A percentile compares a stretch with the other conserved stretches of the same genome.
phyloP scores from a whole-genome alignment of 1,140 invertebrate species.

The Brachionus koreanus region DNA sequence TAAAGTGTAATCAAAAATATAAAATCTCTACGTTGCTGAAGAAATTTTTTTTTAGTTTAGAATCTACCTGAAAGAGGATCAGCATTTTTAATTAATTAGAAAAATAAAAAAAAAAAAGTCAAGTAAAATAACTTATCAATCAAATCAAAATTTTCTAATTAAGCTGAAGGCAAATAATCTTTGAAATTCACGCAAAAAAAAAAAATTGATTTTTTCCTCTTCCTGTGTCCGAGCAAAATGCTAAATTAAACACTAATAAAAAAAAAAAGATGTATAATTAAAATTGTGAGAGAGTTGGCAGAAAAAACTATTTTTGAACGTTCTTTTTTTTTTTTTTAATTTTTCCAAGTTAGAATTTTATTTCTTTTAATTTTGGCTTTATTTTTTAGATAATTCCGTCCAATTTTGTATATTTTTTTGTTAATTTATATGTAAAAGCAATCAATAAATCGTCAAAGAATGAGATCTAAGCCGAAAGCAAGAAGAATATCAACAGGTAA shows the following conservation, averaged over 20 bases:
- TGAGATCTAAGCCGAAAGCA: conserved; percentile 44
- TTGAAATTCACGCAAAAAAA: conserved; percentile 17
- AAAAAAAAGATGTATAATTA: conserved; percentile 2
- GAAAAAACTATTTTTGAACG: too few species aligned
- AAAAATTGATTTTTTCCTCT: conserved; percentile 1
- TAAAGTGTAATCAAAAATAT: conserved; percentile 40
- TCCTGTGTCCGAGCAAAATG: background rate
- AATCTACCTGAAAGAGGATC: conserved; percentile 34
- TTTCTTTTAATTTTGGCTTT: too few species aligned
- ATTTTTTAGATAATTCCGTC: conserved; percentile 27
- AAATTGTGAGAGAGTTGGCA: background rate
- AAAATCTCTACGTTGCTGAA: background rate
- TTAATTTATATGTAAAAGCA: background rate
- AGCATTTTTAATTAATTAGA: background rate
- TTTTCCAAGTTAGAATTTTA: too few species aligned
- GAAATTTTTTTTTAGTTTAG: background rate
- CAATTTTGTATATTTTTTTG: conserved; percentile 30
- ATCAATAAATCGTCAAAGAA: conserved; percentile 34
- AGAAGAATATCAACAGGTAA: conserved; percentile 45
- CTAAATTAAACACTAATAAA: conserved; percentile 20
- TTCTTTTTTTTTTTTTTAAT: background rate
- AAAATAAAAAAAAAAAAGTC: background rate
- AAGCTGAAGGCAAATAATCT: conserved; percentile 17
- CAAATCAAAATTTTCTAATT: conserved; percentile 19
- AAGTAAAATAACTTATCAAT: conserved; percentile 31